A percentile compares a stretch with the other conserved stretches of the same genome.
Evolutionary conservation across 37 sponge, comb jelly and placozoan genomes (phyloP).

Genomic region (Diacarnus erythraeanus): DNA sequence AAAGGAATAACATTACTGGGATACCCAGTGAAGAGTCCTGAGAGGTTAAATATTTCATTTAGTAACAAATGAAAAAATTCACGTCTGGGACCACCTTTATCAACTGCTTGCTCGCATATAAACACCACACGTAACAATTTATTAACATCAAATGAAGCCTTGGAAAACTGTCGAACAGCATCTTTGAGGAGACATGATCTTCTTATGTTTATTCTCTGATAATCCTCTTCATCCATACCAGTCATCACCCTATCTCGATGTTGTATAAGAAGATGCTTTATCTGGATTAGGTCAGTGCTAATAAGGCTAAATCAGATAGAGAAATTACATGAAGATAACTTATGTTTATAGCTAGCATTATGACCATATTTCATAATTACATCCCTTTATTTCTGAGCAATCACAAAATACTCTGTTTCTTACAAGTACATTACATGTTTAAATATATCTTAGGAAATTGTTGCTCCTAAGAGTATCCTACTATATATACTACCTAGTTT

Average conservation of each 20-base stretch:
- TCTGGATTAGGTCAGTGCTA: not conserved
- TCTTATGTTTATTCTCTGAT: conserved; percentile 19
- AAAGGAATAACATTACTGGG: conserved; percentile 30
- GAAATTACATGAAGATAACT: too few species aligned
- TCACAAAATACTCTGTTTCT: not conserved
- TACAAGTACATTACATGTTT: not conserved
- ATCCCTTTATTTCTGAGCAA: not conserved
- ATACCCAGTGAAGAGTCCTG: conserved; percentile 10
- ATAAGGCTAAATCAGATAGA: not conserved
- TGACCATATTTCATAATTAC: not conserved
- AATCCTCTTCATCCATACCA: too few species aligned
- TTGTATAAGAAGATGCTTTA: conserved; percentile 22
- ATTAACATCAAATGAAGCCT: conserved; percentile 20
- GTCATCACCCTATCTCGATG: conserved; percentile 18
- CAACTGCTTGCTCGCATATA: conserved; percentile 38
- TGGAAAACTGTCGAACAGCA: conserved; percentile 24
- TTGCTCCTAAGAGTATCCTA: too few species aligned
- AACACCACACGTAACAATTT: conserved; percentile 24
- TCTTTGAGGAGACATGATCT: conserved; percentile 22
- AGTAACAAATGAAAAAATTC: too few species aligned
- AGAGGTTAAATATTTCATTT: not conserved
- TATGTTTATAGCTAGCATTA: not conserved
- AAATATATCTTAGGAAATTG: not conserved
- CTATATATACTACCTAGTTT: too few species aligned
- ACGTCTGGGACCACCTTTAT: conserved; percentile 45